These are phyloP conservation scores for Tetraodon nigroviridis DNA, from an alignment of 2,113 vertebrate genomes.

Conservation along the genomic window DNA sequence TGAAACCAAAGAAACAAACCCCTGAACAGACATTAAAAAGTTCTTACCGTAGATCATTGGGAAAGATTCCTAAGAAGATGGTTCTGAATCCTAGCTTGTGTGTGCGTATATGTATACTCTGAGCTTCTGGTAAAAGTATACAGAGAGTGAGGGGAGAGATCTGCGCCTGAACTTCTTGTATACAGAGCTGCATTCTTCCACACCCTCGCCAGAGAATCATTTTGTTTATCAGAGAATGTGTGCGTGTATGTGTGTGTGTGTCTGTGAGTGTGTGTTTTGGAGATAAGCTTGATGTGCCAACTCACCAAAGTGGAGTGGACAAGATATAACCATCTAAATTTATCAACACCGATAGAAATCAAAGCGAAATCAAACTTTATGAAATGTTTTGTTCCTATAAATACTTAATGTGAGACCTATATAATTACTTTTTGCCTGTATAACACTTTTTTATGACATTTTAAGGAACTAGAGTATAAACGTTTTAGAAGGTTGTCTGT, in stretches of 20 bases:
- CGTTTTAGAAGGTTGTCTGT: too few relatives aligned
- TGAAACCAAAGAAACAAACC: not conserved
- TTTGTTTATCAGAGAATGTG: conserved; percentile 52
- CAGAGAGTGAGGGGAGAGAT: conserved; percentile 3
- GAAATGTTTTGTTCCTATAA: not conserved
- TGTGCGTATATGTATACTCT: not conserved
- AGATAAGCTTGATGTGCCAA: not conserved
- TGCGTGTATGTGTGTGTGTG: not conserved
- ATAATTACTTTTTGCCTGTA: not conserved
- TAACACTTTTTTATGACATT: not conserved
- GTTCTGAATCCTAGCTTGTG: conserved; percentile 1
- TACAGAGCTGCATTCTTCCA: conserved; percentile 60
- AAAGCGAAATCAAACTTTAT: not conserved
- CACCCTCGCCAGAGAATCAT: conserved; percentile 26
- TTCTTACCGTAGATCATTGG: too few relatives aligned
- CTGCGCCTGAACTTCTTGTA: conserved; percentile 28
- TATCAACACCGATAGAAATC: not conserved
- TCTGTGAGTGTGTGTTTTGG: not conserved
- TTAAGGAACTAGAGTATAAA: not conserved
- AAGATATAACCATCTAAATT: not conserved
- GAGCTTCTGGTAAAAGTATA: not conserved
- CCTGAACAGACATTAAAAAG: not conserved
- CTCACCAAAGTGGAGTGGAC: not conserved
- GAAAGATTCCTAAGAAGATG: conserved; percentile 8
- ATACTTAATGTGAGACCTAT: not conserved